Conservation (phyloP, 2,888 invertebrate species). For the Cataglyphis albicans region DNA sequence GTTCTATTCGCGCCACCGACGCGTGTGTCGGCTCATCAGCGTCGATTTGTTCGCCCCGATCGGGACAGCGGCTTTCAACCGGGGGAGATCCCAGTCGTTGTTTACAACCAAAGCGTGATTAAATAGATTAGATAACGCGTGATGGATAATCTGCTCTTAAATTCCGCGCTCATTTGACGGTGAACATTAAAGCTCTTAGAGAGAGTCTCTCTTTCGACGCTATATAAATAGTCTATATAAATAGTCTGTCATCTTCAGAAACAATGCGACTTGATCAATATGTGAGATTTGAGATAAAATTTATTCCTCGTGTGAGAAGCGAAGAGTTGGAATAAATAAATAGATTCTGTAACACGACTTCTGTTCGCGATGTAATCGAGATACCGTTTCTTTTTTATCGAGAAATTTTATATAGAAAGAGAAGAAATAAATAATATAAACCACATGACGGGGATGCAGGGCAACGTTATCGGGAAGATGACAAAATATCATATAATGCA, state of each 20-base stretch:
- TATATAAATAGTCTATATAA: not conserved
- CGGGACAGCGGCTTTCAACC: conserved; percentile 2
- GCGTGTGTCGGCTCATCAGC: conserved; percentile 38
- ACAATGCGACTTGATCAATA: not conserved
- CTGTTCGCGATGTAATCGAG: not conserved
- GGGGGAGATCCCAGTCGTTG: conserved; percentile 2
- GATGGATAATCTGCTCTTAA: conserved; percentile 8
- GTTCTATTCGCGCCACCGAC: conserved; percentile 22
- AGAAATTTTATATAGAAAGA: not conserved
- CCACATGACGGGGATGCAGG: not conserved
- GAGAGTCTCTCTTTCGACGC: not conserved
- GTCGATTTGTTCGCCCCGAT: conserved; percentile 40
- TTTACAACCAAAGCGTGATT: conserved; percentile 41
- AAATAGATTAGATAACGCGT: conserved; percentile 13
- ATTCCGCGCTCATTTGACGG: not conserved
- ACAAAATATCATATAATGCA: not conserved
- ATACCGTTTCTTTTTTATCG: too few relatives aligned
- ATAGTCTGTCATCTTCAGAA: not conserved
- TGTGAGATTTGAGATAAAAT: not conserved
- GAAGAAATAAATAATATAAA: not conserved
- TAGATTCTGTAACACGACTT: not conserved
- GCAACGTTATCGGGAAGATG: not conserved
- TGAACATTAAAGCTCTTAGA: not conserved
- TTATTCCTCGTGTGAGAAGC: not conserved
- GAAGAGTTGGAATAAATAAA: not conserved